Base-by-base conservation (phyloP, 1,140 invertebrate species). In the Penaeus chinensis region DNA sequence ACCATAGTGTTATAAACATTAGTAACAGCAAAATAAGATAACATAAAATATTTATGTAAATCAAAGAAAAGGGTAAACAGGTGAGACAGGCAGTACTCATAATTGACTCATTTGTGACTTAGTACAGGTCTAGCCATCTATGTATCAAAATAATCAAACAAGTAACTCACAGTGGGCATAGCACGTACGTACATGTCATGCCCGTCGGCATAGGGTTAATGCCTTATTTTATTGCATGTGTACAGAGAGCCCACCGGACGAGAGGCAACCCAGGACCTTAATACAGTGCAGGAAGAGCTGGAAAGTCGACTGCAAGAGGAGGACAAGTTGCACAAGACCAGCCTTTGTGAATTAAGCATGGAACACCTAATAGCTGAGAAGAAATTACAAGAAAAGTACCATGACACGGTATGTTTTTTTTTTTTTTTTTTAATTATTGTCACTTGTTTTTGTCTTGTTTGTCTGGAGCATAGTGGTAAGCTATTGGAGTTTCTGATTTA, bases 301-400 rank as follows among this genome's bases (percentile, higher is more conserved):
- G 87, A 90, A 18, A 63, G 54, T 27, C 90, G 92, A 92, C 89
- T 92, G 54, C 91, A 92, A 85, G 93, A 92, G 88, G 89, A 93
- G 82, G 91, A 90, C 42, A 84, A 90, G 76, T 24, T 71, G 22
- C 84, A 89, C 65, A 95, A 89, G 95, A 94, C 90, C 95, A 96
- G 87, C 95, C 95, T 22, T 95, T 96, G 88, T 93, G 94, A 24
- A 0, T 93, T 96, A 24, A 94, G 94, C 90, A 94, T 94, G 54
- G 96, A 96, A 79, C 96, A 96, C 77, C 94, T 95, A 1, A 92
- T 94, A 61, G 94, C 95, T 78, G 97, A 98, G 92, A 94, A 95
- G 32, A 96, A 97, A 89, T 91, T 98, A 60, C 94, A 95, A 66
- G 94, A 97, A 91, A 96, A 96, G 91, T 98, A 98, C 91, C 96